Base-by-base conservation (phyloP, 2,797 vertebrate species). In the Acipenser transmontanus region DNA sequence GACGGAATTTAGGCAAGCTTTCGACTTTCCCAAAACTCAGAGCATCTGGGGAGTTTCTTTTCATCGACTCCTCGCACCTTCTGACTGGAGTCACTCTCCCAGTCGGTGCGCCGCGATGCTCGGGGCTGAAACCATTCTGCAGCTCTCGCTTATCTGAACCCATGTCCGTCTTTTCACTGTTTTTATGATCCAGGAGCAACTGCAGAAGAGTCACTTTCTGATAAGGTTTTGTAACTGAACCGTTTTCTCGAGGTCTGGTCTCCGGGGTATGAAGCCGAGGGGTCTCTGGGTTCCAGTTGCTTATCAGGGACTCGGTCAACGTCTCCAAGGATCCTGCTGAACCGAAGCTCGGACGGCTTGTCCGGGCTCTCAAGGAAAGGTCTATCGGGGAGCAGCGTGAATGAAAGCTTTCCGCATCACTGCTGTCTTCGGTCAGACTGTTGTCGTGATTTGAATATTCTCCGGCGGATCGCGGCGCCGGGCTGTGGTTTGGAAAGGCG, bases 191-290 rank as follows among this genome's bases (percentile, higher is more conserved):
- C 52, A 99, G 91, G 50, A 99, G 90, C 76, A 99, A 85, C 66
- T 99, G 97, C 89, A 99, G 95, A 6, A 99, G 88, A 0, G 96
- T 99, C 73, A 98, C 92, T 76, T 97, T 97, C 68, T 98, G 93
- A 78, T 97, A 94, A 50, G 94, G 88, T 85, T 95, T 97, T 14
- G 92, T 77, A 73, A 95, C 93, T 60, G 91, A 80, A 71, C 82
- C 89, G 71, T 84, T 88, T 10, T 93, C 91, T 81, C 89, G 81
- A 80, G 95, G 92, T 75, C 85, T 92, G 72, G 78, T 88, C 75
- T 91, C 93, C 76, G 85, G 73, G 70, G 74, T 72, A 64, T 90
- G 93, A 20, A 88, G 70, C 73, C 80, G 84, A 1, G 89, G 89
- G 81, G 88, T 84, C 80, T 98, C 96, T 48, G 94, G 93, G 81